Conservation (phyloP, 2,888 invertebrate genomes). For the Phania funesta region DNA sequence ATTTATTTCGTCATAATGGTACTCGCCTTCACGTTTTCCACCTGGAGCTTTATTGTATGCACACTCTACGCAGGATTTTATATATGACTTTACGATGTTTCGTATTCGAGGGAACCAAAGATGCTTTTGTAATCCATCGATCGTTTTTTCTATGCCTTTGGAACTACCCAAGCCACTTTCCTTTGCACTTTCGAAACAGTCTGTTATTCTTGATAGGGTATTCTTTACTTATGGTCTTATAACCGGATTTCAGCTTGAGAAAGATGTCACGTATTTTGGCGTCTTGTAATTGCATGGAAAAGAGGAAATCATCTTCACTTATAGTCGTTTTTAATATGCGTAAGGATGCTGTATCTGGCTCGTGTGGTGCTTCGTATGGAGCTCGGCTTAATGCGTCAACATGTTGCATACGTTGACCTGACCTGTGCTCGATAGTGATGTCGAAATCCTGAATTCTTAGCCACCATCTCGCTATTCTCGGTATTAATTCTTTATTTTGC, state of each 20-base stretch:
- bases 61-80: conserved; percentile 69
- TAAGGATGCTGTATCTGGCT: too few species aligned
- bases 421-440: conserved; percentile 52
- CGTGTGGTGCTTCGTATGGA: not conserved
- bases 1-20: conserved; percentile 37
- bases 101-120: conserved; percentile 62
- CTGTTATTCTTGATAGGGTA: conserved; percentile 20
- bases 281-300: conserved; percentile 35
- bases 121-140: not conserved
- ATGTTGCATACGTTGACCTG: conserved; percentile 38
- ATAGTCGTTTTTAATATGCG: conserved; percentile 22
- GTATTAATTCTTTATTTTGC: conserved; percentile 58
- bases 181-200: conserved; percentile 27
- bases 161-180: conserved; percentile 33
- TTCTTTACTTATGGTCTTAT: conserved; percentile 2
- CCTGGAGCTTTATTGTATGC: conserved; percentile 72
- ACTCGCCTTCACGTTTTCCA: conserved; percentile 52
- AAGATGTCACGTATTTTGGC: conserved; percentile 2
- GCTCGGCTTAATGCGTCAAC: conserved; percentile 46
- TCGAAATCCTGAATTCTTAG: conserved; percentile 60
- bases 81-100: conserved; percentile 37
- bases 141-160: conserved; percentile 8
- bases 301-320: conserved; percentile 19
- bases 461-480: conserved; percentile 63
- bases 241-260: conserved; percentile 1